phyloP scores from a whole-genome alignment of 2,888 invertebrate genomes.

The Leptinotarsa tumamoca region DNA sequence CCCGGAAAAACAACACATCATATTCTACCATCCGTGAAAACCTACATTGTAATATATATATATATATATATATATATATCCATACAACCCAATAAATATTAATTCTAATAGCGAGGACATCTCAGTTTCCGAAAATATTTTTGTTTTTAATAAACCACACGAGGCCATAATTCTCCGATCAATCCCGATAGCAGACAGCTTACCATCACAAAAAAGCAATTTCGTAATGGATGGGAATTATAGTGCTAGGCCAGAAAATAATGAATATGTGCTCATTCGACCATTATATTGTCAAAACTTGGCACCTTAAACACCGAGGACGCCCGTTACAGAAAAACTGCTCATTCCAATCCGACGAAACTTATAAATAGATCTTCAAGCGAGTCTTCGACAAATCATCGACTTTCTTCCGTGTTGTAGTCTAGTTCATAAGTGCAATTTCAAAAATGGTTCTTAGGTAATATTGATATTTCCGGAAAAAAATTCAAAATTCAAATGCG shows the following conservation, averaged over 20 bases:
- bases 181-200: neutral
- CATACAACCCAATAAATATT: too few relatives aligned
- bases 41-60: too few relatives aligned
- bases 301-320: conserved; percentile 10
- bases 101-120: too few relatives aligned
- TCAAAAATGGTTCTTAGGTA: too few relatives aligned
- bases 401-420: neutral
- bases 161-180: neutral
- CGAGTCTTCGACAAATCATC: conserved; percentile 6
- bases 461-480: too few relatives aligned
- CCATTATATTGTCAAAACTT: conserved; percentile 18
- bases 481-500: too few relatives aligned
- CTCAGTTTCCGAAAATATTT: too few relatives aligned
- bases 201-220: conserved; percentile 14
- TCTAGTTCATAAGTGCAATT: too few relatives aligned
- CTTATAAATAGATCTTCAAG: conserved; percentile 13
- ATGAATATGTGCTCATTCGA: conserved; percentile 16
- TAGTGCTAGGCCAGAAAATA: conserved; percentile 4
- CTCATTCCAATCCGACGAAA: neutral
- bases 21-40: too few relatives aligned
- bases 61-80: too few relatives aligned
- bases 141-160: neutral
- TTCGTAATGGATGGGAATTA: conserved; percentile 12
- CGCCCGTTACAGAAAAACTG: neutral
- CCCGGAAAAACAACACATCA: too few relatives aligned